These are phyloP conservation scores for Epinotia brunnichana DNA, from an alignment of 2,888 invertebrate genomes.

Conservation along the genomic window DNA sequence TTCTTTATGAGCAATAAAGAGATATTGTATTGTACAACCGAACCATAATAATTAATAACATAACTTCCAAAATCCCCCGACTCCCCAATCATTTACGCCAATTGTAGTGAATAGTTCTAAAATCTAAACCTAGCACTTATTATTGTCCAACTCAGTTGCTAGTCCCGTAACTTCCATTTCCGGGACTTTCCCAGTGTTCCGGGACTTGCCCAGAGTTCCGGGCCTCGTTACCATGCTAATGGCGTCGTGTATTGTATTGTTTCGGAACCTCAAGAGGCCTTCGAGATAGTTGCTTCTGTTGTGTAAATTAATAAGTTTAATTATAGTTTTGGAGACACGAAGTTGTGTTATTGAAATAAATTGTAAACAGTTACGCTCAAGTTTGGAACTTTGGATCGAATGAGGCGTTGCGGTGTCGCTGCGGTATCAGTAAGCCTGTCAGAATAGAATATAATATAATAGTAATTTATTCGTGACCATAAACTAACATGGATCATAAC, in stretches of 20 bases:
- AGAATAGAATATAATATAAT: too few species aligned
- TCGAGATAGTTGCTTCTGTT: constrained; percentile 35
- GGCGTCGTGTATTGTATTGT: constrained; percentile 41
- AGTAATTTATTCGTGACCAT: too few species aligned
- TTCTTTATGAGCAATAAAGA: too few species aligned
- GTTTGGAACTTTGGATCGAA: constrained; percentile 2
- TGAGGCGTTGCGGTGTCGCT: neutral
- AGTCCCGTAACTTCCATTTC: constrained; percentile 31
- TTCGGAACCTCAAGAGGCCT: constrained; percentile 28
- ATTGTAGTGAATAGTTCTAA: neutral
- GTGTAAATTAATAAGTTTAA: constrained; percentile 40
- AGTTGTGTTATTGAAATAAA: constrained; percentile 31
- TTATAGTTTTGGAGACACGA: constrained; percentile 4
- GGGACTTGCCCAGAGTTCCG: constrained; percentile 23
- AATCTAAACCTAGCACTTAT: constrained; percentile 35
- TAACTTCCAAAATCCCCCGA: constrained; percentile 5
- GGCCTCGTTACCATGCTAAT: constrained; percentile 42
- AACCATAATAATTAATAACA: neutral
- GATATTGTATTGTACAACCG: neutral
- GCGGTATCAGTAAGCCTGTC: too few species aligned
- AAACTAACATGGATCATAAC: too few species aligned
- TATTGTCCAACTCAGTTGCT: constrained; percentile 27
- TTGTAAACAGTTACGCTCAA: constrained; percentile 7
- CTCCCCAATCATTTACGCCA: constrained; percentile 6
- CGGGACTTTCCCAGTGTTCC: constrained; percentile 22